A percentile compares a stretch with the other conserved stretches of the same genome.
These are phyloP conservation scores for Chrysogorgia sp. DNA, from an alignment of 92 coral and sea anemone species.

Conservation along the genomic window DNA sequence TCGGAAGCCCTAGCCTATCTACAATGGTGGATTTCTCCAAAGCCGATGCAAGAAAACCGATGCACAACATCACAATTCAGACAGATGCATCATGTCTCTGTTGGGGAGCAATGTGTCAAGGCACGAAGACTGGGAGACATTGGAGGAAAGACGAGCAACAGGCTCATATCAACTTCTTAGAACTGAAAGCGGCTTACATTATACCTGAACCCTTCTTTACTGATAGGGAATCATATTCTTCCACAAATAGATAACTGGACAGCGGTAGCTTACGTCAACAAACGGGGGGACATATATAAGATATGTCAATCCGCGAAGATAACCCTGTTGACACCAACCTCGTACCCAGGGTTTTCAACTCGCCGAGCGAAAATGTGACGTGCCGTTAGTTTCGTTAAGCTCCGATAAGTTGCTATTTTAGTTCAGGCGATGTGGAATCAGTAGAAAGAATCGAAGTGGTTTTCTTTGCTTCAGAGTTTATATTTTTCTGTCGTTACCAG, in stretches of 20 bases:
- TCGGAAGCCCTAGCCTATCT: conserved; percentile 47
- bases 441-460: no score
- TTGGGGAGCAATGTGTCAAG: conserved; percentile 56
- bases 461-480: no score
- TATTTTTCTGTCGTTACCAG: no score
- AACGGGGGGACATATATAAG: neutral
- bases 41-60: neutral
- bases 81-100: conserved; percentile 45
- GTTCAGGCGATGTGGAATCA: no score
- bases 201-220: neutral
- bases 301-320: no score
- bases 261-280: conserved; percentile 3
- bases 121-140: conserved; percentile 30
- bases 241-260: neutral
- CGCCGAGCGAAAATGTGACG: no score
- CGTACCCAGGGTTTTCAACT: no score
- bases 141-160: conserved; percentile 48
- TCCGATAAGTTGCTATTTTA: no score
- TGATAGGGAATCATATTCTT: neutral
- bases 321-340: no score
- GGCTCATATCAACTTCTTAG: conserved; percentile 59
- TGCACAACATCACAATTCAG: conserved; percentile 7
- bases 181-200: conserved; percentile 51
- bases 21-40: conserved; percentile 50
- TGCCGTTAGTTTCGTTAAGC: no score